phyloP scores from a whole-genome alignment of 2,888 invertebrate genomes.

The Polydrusus pterygomalis region DNA sequence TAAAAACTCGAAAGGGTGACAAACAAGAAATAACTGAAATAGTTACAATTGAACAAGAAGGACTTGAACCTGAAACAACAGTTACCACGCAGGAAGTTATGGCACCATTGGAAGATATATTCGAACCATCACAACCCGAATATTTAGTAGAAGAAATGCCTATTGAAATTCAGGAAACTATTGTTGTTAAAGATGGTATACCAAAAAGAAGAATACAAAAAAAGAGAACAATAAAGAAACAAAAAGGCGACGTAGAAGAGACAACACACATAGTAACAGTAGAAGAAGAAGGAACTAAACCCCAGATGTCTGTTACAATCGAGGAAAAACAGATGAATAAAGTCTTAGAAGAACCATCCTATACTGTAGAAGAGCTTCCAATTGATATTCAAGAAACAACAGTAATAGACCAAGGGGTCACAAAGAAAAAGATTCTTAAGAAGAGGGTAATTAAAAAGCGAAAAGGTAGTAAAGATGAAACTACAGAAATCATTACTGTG shows the following conservation, averaged over 20 bases:
- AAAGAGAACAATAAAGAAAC: conserved; percentile 41
- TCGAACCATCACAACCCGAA: conserved; percentile 68
- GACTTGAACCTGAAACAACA: conserved; percentile 48
- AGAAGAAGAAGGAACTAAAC: conserved; percentile 62
- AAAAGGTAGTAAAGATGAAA: conserved; percentile 69
- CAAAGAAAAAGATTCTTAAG: conserved; percentile 64
- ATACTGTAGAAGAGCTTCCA: conserved; percentile 60
- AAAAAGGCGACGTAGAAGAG: conserved; percentile 59
- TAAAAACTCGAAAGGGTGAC: conserved; percentile 69
- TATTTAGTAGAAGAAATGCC: conserved; percentile 62
- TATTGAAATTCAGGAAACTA: conserved; percentile 58
- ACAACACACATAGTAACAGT: conserved; percentile 60
- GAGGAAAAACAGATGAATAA: conserved; percentile 37
- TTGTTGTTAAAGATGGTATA: conserved; percentile 67
- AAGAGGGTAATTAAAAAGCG: conserved; percentile 70
- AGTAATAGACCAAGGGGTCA: conserved; percentile 56
- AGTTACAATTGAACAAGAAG: conserved; percentile 64
- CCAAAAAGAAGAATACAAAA: conserved; percentile 53
- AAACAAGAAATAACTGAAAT: conserved; percentile 69
- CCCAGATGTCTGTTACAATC: conserved; percentile 55
- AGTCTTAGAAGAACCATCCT: conserved; percentile 16
- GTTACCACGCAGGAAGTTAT: conserved; percentile 61
- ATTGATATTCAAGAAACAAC: conserved; percentile 60
- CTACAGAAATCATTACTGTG: conserved; percentile 60
- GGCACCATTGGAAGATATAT: conserved; percentile 59